These are phyloP conservation scores for Setipinna tenuifilis DNA, from an alignment of 2,797 vertebrate species.

Conservation along the genomic window DNA sequence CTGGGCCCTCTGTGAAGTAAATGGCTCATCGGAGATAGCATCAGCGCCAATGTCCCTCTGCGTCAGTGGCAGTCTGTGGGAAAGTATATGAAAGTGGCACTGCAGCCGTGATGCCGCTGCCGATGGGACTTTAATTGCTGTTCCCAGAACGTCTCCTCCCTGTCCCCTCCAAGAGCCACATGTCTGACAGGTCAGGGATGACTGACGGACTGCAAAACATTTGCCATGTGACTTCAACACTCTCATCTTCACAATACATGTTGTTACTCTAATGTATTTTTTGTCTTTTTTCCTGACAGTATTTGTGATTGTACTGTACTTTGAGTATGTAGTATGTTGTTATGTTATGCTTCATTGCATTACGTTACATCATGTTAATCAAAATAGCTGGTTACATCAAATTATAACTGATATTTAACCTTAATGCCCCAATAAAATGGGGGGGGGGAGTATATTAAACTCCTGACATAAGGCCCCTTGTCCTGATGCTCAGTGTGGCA, in stretches of 20 bases:
- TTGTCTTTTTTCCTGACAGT: too few species aligned
- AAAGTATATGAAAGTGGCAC: conserved; percentile 78
- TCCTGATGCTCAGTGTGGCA: background rate
- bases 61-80: conserved; percentile 78
- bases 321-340: too few species aligned
- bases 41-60: conserved; percentile 66
- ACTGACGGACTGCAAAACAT: background rate
- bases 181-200: conserved; percentile 49
- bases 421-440: background rate
- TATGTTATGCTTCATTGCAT: too few species aligned
- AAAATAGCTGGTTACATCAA: too few species aligned
- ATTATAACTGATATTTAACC: too few species aligned
- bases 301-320: too few species aligned
- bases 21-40: conserved; percentile 73
- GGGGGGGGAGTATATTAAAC: background rate
- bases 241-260: background rate
- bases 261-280: too few species aligned
- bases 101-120: conserved; percentile 72
- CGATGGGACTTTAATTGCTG: conserved; percentile 75
- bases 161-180: conserved; percentile 61
- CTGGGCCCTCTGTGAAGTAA: conserved; percentile 69
- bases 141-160: conserved; percentile 74
- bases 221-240: background rate
- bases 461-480: background rate
- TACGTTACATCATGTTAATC: too few species aligned